Percentiles rank a stretch among this genome's conserved stretches.
phyloP scores from a whole-genome alignment of 2,888 invertebrate species.

The Rhagonycha lutea region DNA sequence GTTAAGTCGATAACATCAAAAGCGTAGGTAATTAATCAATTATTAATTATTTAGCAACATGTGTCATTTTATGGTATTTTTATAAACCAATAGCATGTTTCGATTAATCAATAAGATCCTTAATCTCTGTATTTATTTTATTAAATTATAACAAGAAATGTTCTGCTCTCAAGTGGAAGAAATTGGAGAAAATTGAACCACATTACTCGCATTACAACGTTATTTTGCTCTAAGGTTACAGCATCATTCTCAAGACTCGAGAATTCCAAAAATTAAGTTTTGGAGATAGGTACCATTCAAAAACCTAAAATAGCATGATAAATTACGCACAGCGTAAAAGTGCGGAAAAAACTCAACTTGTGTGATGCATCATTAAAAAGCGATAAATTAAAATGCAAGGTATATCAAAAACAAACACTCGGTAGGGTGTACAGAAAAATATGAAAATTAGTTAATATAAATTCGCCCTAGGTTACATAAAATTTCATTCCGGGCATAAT shows the following conservation, averaged over 20 bases:
- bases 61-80: neutral
- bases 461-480: constrained; percentile 7
- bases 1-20: neutral
- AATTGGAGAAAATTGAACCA: neutral
- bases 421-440: constrained; percentile 19
- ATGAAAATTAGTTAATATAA: constrained; percentile 33
- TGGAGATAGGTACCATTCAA: neutral
- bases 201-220: neutral
- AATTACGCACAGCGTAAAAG: neutral
- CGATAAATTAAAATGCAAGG: constrained; percentile 24
- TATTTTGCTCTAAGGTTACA: neutral
- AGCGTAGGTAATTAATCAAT: neutral
- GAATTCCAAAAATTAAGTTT: neutral
- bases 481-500: neutral
- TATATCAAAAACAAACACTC: constrained; percentile 12
- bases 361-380: neutral
- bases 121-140: neutral
- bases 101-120: neutral
- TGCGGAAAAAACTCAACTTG: neutral
- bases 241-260: neutral
- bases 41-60: neutral
- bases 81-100: neutral
- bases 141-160: neutral
- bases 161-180: neutral
- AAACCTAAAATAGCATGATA: neutral